phyloP scores from a whole-genome alignment of 2,888 invertebrate genomes.

The Diadegma fenestrale region DNA sequence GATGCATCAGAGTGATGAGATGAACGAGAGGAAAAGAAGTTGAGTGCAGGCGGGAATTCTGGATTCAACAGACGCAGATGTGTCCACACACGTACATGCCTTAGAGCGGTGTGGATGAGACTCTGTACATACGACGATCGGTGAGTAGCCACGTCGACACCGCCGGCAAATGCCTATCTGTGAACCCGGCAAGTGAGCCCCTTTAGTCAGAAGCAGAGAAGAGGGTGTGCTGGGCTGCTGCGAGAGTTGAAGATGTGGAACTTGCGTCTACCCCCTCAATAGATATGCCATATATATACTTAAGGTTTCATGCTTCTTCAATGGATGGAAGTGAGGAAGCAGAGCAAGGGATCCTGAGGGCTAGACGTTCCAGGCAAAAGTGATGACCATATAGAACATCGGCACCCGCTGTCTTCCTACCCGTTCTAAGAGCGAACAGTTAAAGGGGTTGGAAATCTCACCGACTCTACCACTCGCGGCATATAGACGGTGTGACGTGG shows the following conservation, averaged over 20 bases:
- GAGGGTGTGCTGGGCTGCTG: slow-evolving; percentile 20
- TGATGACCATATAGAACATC: slow-evolving; percentile 35
- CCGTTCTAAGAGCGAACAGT: slow-evolving; percentile 58
- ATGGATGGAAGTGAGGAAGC: slow-evolving; percentile 54
- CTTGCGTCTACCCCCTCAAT: neutral
- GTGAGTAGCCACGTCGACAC: slow-evolving; percentile 34
- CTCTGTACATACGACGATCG: neutral
- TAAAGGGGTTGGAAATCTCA: slow-evolving; percentile 80
- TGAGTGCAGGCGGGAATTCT: neutral
- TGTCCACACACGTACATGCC: slow-evolving; percentile 1
- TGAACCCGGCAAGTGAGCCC: slow-evolving; percentile 30
- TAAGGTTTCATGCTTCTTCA: slow-evolving; percentile 16
- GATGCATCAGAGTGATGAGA: neutral
- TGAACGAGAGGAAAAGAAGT: neutral
- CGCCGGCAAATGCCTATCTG: slow-evolving; percentile 28
- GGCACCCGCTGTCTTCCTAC: slow-evolving; percentile 7
- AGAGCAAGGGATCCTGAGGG: slow-evolving; percentile 45
- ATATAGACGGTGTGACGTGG: slow-evolving; percentile 71
- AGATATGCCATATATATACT: neutral
- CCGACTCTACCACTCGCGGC: slow-evolving; percentile 58
- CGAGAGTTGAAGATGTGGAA: slow-evolving; percentile 8
- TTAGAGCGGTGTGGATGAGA: neutral
- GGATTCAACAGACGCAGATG: slow-evolving; percentile 28
- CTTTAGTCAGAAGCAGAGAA: slow-evolving; percentile 37
- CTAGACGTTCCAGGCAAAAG: slow-evolving; percentile 35